Conservation (phyloP, 2,888 invertebrate species). For the Atrina japonica region DNA sequence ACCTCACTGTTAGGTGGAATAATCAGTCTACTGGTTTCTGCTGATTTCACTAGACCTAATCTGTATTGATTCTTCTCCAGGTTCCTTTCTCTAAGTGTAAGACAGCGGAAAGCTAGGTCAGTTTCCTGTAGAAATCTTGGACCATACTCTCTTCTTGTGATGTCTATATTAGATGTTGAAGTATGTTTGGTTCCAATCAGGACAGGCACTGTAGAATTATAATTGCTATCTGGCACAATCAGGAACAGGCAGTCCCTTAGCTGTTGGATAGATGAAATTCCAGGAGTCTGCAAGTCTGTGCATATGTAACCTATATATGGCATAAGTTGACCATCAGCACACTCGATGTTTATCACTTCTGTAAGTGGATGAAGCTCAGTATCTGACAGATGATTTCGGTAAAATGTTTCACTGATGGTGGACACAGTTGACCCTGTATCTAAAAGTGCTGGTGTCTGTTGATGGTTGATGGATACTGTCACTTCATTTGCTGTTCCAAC, state of each 20-base stretch:
- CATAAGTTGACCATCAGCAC: constrained; percentile 30
- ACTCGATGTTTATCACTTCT: constrained; percentile 25
- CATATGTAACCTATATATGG: constrained; percentile 27
- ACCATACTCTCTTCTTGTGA: constrained; percentile 7
- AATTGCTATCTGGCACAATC: constrained; percentile 13
- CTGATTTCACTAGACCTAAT: constrained; percentile 18
- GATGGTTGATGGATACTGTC: background rate
- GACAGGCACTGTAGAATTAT: constrained; percentile 16
- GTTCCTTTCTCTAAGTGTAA: constrained; percentile 21
- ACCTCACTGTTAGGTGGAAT: constrained; percentile 12
- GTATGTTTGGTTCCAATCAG: constrained; percentile 19
- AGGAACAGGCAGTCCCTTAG: constrained; percentile 15
- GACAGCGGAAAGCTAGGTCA: constrained; percentile 10
- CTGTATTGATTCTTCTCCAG: constrained; percentile 7
- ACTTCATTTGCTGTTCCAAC: constrained; percentile 11
- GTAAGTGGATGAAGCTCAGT: background rate
- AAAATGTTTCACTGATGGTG: constrained; percentile 12
- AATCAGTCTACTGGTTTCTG: background rate
- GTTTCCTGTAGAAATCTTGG: constrained; percentile 17
- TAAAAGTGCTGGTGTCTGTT: constrained; percentile 4
- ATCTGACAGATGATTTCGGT: constrained; percentile 10
- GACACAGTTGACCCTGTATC: constrained; percentile 30
- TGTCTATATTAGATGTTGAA: background rate
- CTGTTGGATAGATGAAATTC: background rate
- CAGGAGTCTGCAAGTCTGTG: background rate